These are phyloP conservation scores for Sphaeridia pumilis DNA, from an alignment of 2,888 invertebrate genomes.

Conservation along the genomic window DNA sequence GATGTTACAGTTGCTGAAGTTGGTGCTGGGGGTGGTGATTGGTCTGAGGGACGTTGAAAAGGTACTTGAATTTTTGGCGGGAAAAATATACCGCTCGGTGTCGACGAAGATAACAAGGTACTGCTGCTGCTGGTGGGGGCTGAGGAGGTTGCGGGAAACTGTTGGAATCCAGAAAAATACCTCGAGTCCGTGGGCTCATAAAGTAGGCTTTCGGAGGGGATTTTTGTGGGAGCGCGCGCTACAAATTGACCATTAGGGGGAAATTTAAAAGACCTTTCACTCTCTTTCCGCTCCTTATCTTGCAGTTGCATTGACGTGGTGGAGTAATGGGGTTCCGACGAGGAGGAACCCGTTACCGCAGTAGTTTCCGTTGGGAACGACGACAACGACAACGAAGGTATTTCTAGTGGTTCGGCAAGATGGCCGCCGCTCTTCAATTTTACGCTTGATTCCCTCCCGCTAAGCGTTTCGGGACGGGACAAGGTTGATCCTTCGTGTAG, in stretches of 20 bases:
- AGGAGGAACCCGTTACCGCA: too few relatives aligned
- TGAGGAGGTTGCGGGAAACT: background rate
- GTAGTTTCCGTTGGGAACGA: too few relatives aligned
- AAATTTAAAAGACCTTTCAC: too few relatives aligned
- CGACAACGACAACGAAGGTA: background rate
- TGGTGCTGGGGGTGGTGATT: conserved; percentile 28
- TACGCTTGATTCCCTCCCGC: too few relatives aligned
- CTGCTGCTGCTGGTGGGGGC: background rate
- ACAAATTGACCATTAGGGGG: conserved; percentile 25
- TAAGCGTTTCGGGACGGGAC: too few relatives aligned
- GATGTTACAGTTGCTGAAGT: too few relatives aligned
- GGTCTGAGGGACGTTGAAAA: background rate
- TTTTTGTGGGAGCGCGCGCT: background rate
- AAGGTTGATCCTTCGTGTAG: too few relatives aligned
- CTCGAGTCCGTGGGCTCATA: background rate
- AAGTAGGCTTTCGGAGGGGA: conserved; percentile 3
- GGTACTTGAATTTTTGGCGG: background rate
- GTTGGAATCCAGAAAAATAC: conserved; percentile 12
- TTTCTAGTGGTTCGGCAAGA: background rate
- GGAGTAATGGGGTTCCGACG: background rate
- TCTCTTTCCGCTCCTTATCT: too few relatives aligned
- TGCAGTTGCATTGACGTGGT: conserved; percentile 8
- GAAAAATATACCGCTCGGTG: background rate
- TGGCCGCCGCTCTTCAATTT: too few relatives aligned
- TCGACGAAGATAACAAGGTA: too few relatives aligned